These are phyloP conservation scores for Bradypodion ventrale DNA, from an alignment of 2,797 vertebrate genomes.

Conservation along the genomic window DNA sequence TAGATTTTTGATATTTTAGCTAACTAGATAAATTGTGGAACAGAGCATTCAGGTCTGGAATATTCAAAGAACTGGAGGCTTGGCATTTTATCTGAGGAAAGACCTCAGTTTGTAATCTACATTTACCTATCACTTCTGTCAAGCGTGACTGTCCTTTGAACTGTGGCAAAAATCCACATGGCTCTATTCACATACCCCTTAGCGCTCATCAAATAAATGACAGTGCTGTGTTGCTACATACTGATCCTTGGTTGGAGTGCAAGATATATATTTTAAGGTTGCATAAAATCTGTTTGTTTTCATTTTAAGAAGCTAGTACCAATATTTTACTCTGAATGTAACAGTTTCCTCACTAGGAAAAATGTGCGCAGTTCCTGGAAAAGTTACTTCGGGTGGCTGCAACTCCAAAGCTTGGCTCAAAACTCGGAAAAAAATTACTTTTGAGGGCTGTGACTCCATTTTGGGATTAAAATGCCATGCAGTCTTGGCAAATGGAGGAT, in stretches of 20 bases:
- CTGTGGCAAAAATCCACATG: conserved; percentile 16
- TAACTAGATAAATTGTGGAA: conserved; percentile 62
- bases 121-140: conserved; percentile 45
- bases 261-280: background rate
- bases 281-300: background rate
- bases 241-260: background rate
- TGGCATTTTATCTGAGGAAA: conserved; percentile 55
- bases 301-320: background rate
- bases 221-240: background rate
- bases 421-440: no score
- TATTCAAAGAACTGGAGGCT: conserved; percentile 53
- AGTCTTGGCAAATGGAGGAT: no score
- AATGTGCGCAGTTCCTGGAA: no score
- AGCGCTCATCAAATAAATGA: conserved; percentile 13
- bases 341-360: no score
- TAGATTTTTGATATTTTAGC: conserved; percentile 63
- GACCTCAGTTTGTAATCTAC: conserved; percentile 50
- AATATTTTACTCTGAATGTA: background rate
- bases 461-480: no score
- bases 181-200: conserved; percentile 13
- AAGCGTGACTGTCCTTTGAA: conserved; percentile 24
- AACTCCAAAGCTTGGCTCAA: no score
- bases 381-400: no score
- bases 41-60: conserved; percentile 36
- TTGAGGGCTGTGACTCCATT: no score